Conservation (phyloP, 2,888 invertebrate species). For the Glaucopsyche alexis region DNA sequence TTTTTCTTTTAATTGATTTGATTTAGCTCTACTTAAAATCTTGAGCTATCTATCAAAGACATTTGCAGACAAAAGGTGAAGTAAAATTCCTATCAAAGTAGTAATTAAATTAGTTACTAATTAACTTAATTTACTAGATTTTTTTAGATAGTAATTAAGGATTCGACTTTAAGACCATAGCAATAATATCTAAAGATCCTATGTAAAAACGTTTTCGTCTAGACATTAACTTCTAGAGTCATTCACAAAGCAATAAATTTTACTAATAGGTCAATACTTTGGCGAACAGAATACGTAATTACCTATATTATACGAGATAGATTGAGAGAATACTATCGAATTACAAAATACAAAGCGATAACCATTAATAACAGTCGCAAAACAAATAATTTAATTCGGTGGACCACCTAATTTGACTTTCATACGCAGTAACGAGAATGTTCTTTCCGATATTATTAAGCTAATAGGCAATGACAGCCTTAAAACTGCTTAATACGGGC, state of each 20-base stretch:
- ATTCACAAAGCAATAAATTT: conserved; percentile 11
- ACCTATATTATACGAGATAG: background rate
- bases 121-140: no score
- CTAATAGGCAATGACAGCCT: conserved; percentile 49
- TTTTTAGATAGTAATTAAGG: background rate
- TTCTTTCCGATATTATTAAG: conserved; percentile 45
- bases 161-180: background rate
- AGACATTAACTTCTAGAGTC: background rate
- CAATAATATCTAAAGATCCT: background rate
- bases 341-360: conserved; percentile 8
- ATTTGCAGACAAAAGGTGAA: no score
- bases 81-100: no score
- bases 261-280: conserved; percentile 7
- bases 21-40: no score
- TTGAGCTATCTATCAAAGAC: no score
- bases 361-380: conserved; percentile 13
- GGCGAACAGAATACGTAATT: conserved; percentile 15
- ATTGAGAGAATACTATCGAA: background rate
- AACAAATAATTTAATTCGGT: conserved; percentile 25
- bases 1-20: no score
- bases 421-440: conserved; percentile 39
- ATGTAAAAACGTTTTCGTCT: conserved; percentile 1
- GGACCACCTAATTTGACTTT: conserved; percentile 35
- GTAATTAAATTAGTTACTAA: no score
- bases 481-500: conserved; percentile 44